Evolutionary conservation across 2,888 invertebrate species (phyloP), one percentile per base, ranked within the genome.

Genomic region (Limenitis camilla): DNA sequence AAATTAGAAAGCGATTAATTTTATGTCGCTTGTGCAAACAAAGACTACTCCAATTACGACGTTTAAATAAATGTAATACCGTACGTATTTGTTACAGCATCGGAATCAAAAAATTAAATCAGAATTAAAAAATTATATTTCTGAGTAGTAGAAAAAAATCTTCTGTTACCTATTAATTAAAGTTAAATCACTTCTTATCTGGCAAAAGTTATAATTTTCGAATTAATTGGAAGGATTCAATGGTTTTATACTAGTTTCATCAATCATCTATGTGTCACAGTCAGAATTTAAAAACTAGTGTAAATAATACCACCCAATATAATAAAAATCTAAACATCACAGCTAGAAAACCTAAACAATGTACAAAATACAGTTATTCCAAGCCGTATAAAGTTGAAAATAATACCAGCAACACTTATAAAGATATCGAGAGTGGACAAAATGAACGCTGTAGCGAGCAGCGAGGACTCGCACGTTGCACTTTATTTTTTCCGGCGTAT

Each of bases 401-500:
- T 60, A 56, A 63, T 56, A 60, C 56, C 55, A 50, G 56, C 52
- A 59, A 51, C 72, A 69, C 72, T 73, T 79, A 79, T 79, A 81
- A 78, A 82, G 78, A 78, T 76, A 75, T 76, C 74, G 67, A 60
- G 66, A 65, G 68, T 62, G 68, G 61, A 69, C 66, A 72, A 66
- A 67, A 67, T 65, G 66, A 67, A 60, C 56, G 64, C 69, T 66
- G 64, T 64, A 61, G 52, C 46, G 55, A 47, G 45, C 19, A 19
- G 19, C 19, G 64, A 65, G 63, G 61, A 62, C 61, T 63, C 67
- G 62, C 64, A 68, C 71, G 66, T 61, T 65, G 67, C 68, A 72
- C 73, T 84, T 78, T 82, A 81, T 85, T 86, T 85, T 81, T 80
- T 78, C 78, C 74, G 71, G 69, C 65, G 82, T 73, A 83, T 83